Evolutionary conservation across 2,797 vertebrate species (phyloP).

Genomic region (Novumbra hubbsi): DNA sequence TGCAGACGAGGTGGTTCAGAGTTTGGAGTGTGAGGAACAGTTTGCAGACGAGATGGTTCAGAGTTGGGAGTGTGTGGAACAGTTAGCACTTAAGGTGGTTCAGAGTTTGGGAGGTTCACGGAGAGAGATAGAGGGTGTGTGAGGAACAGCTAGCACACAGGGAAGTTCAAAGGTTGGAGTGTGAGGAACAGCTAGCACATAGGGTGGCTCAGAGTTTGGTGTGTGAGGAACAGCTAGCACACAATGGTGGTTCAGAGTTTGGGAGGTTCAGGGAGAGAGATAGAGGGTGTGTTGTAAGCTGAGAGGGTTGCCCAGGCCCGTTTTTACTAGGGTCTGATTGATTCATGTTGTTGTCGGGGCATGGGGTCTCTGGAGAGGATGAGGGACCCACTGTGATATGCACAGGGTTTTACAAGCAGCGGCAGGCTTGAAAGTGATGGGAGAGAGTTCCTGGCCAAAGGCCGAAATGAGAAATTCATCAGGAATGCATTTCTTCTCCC

Average conservation of each 20-base stretch:
- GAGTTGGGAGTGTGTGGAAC: slow-evolving; percentile 57
- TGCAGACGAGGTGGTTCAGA: slow-evolving; percentile 62
- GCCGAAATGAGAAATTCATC: slow-evolving; percentile 85
- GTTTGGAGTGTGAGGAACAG: slow-evolving; percentile 61
- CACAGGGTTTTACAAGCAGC: slow-evolving; percentile 86
- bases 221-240: slow-evolving; percentile 67
- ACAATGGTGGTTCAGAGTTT: slow-evolving; percentile 60
- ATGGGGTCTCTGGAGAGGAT: slow-evolving; percentile 75
- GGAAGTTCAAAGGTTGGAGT: slow-evolving; percentile 56
- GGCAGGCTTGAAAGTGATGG: slow-evolving; percentile 84
- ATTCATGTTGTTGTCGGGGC: slow-evolving; percentile 80
- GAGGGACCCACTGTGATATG: slow-evolving; percentile 80
- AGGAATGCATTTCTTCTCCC: slow-evolving; percentile 82
- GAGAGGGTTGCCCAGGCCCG: slow-evolving; percentile 66
- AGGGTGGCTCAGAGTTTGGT: slow-evolving; percentile 48
- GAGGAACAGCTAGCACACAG: slow-evolving; percentile 68
- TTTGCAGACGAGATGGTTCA: slow-evolving; percentile 56
- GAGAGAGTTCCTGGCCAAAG: slow-evolving; percentile 83
- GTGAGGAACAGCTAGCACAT: slow-evolving; percentile 67
- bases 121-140: too few relatives aligned
- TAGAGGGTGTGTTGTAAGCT: slow-evolving; percentile 62
- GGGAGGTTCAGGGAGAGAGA: slow-evolving; percentile 58
- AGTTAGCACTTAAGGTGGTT: slow-evolving; percentile 62
- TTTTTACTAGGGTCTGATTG: slow-evolving; percentile 73
- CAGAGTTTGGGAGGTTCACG: slow-evolving; percentile 51